These are phyloP conservation scores for Leptopilina syphax DNA, from an alignment of 2,888 invertebrate species.

Conservation along the genomic window DNA sequence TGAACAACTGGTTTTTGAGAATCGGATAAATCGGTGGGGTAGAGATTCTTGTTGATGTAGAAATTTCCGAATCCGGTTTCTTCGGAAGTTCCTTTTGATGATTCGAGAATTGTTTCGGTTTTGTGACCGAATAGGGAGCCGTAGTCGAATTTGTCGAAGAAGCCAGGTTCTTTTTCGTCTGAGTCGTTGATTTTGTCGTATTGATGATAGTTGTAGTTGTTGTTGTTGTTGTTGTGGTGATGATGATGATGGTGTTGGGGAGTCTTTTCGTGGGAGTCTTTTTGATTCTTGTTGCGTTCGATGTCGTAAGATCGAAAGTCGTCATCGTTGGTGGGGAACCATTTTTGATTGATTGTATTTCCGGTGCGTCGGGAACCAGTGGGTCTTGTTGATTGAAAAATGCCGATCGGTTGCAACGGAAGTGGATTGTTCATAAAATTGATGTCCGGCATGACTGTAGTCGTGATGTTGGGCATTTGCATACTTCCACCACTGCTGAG, in stretches of 20 bases:
- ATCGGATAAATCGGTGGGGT: neutral
- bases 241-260: neutral
- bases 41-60: slow-evolving; percentile 13
- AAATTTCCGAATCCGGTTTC: slow-evolving; percentile 18
- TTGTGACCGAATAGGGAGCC: neutral
- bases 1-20: slow-evolving; percentile 26
- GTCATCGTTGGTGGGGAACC: slow-evolving; percentile 38
- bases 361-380: slow-evolving; percentile 31
- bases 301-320: slow-evolving; percentile 36
- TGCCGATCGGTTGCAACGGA: slow-evolving; percentile 13
- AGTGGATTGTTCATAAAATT: slow-evolving; percentile 32
- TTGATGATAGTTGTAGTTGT: slow-evolving; percentile 1
- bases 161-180: neutral
- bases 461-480: slow-evolving; percentile 23
- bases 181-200: neutral
- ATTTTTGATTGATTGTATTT: slow-evolving; percentile 31
- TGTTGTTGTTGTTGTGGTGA: neutral
- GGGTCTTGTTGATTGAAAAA: slow-evolving; percentile 35
- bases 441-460: slow-evolving; percentile 11
- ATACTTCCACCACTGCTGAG: slow-evolving; percentile 42
- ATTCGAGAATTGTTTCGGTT: neutral
- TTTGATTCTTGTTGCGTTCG: slow-evolving; percentile 28
- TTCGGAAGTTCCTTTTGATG: neutral
- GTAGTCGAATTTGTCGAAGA: slow-evolving; percentile 4
- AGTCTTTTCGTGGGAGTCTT: slow-evolving; percentile 2